phyloP scores from a whole-genome alignment of 2,797 vertebrate species.

The Buphagus erythrorhynchus region DNA sequence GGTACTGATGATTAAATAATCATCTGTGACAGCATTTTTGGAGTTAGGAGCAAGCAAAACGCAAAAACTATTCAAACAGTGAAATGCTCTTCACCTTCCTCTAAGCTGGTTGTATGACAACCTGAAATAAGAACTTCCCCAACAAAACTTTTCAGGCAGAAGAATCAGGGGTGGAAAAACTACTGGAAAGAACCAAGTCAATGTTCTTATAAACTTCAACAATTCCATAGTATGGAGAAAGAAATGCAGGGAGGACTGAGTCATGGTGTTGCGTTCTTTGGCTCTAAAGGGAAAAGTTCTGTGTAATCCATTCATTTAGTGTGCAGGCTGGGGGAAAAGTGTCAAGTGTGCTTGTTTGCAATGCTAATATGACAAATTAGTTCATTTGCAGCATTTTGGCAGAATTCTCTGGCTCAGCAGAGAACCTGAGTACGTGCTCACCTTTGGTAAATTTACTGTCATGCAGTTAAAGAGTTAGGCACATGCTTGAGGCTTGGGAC shows the following conservation, averaged over 20 bases:
- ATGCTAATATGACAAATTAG: background rate
- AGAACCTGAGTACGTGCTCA: fast-evolving
- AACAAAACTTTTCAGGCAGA: background rate
- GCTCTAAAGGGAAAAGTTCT: background rate
- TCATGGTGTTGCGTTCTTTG: background rate
- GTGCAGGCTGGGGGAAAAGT: background rate
- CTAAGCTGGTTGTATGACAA: background rate
- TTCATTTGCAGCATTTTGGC: background rate
- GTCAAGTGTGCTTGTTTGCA: background rate
- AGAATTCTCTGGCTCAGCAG: background rate
- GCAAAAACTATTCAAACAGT: background rate
- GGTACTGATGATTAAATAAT: background rate
- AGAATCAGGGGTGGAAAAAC: background rate
- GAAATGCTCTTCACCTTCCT: background rate
- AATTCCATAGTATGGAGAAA: background rate
- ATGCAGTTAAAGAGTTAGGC: background rate
- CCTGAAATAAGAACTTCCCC: background rate
- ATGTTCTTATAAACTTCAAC: background rate
- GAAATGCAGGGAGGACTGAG: background rate
- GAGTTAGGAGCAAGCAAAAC: background rate
- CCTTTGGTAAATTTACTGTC: background rate
- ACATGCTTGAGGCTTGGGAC: background rate
- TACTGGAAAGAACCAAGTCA: background rate
- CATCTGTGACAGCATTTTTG: background rate
- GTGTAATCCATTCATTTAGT: background rate